Evolutionary conservation across 2,113 vertebrate species (phyloP).

Genomic region (Melanostigma gelatinosum): DNA sequence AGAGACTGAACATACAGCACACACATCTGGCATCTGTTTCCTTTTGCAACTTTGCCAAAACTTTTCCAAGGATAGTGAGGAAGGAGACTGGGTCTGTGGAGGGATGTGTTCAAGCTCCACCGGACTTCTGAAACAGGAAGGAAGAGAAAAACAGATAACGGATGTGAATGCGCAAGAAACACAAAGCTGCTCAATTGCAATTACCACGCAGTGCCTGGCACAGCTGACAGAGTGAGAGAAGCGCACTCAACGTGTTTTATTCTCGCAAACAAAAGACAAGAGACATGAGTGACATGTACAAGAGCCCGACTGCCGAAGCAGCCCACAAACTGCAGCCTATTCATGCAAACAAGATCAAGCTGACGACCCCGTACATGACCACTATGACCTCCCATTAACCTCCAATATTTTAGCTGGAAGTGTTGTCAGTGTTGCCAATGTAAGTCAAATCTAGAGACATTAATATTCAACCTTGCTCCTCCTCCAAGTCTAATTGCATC

Average conservation of each 20-base stretch:
- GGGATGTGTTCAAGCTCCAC: constrained; percentile 54
- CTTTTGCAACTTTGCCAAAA: constrained; percentile 60
- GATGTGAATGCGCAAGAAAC: constrained; percentile 66
- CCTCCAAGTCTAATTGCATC: background rate
- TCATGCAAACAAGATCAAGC: constrained; percentile 5
- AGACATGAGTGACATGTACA: constrained; percentile 47
- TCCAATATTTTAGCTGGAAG: background rate
- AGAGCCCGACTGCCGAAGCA: constrained; percentile 51
- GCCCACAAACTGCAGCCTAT: constrained; percentile 25
- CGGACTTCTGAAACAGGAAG: constrained; percentile 60
- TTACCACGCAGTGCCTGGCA: constrained; percentile 74
- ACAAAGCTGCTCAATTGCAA: constrained; percentile 74
- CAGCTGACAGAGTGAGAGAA: constrained; percentile 72
- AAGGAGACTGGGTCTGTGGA: constrained; percentile 39
- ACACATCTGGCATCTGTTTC: constrained; percentile 64
- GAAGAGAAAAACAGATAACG: constrained; percentile 67
- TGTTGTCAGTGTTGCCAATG: background rate
- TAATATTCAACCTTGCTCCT: background rate
- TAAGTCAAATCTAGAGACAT: background rate
- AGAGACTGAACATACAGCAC: constrained; percentile 24
- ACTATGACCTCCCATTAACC: constrained; percentile 9
- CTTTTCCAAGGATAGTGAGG: constrained; percentile 42
- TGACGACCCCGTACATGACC: constrained; percentile 10
- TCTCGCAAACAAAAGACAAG: constrained; percentile 68
- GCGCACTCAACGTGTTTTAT: constrained; percentile 59